Evolutionary conservation across 2,797 vertebrate genomes (phyloP).

Genomic region (Eurystomus glaucurus): DNA sequence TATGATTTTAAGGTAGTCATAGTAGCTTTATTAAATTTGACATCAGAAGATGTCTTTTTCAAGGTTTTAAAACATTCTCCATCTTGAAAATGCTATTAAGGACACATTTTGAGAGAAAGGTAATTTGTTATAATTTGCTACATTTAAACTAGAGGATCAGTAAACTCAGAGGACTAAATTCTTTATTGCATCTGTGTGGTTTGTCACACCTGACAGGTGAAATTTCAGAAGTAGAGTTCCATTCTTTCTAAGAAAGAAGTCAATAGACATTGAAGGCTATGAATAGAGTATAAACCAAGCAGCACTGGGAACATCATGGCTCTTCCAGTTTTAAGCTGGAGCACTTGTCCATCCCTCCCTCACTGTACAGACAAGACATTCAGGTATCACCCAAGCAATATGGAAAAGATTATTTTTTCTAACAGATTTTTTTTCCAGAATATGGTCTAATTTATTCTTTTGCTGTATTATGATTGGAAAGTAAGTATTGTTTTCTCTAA

Average conservation of each 20-base stretch:
- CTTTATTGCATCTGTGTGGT: background rate
- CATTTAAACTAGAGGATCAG: background rate
- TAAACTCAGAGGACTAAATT: background rate
- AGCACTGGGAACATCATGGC: background rate
- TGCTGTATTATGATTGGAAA: background rate
- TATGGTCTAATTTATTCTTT: background rate
- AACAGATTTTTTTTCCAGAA: background rate
- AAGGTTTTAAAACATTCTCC: background rate
- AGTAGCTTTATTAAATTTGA: constrained; percentile 28
- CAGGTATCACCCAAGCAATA: background rate
- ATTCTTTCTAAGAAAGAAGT: background rate
- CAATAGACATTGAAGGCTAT: background rate
- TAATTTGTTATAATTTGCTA: background rate
- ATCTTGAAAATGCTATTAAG: background rate
- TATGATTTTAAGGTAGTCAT: background rate
- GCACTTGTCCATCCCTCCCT: background rate
- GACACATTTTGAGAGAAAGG: background rate
- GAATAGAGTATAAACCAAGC: background rate
- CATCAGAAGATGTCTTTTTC: background rate
- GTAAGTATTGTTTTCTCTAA: background rate
- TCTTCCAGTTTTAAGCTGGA: background rate
- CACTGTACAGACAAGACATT: background rate
- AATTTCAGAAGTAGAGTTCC: background rate
- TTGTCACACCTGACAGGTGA: background rate
- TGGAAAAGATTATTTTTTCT: background rate